Evolutionary conservation across 1,140 invertebrate genomes (phyloP).

Genomic region (Acromyrmex heyeri): DNA sequence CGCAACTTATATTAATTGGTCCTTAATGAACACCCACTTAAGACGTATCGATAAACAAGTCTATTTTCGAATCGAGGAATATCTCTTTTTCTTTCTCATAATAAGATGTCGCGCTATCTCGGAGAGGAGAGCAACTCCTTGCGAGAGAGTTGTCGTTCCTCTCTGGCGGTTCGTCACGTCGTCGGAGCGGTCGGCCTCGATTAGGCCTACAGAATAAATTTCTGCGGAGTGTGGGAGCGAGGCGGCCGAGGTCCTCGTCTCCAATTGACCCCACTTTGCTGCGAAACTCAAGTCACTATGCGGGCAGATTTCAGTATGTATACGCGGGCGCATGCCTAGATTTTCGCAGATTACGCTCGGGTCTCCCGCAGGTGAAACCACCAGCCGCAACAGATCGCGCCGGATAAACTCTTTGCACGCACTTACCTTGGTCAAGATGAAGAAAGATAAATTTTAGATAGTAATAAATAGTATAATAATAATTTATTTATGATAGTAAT

Average conservation of each 20-base stretch:
- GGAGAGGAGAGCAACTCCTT: conserved; percentile 44
- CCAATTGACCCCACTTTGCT: conserved; percentile 81
- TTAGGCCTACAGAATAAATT: conserved; percentile 77
- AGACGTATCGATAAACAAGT: conserved; percentile 24
- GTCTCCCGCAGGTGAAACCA: conserved; percentile 64
- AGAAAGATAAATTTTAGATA: conserved; percentile 20
- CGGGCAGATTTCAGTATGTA: conserved; percentile 75
- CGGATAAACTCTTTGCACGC: conserved; percentile 11
- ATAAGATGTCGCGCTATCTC: conserved; percentile 42
- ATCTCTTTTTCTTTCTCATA: background rate
- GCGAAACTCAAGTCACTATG: conserved; percentile 69
- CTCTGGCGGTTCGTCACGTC: conserved; percentile 42
- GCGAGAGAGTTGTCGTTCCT: conserved; percentile 48
- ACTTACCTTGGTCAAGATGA: background rate
- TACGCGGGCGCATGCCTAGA: conserved; percentile 70
- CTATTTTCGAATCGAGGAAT: conserved; percentile 35
- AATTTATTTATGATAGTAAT: conserved; percentile 6
- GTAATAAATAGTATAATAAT: background rate
- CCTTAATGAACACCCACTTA: conserved; percentile 34
- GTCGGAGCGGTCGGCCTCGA: conserved; percentile 74
- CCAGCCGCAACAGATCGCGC: conserved; percentile 18
- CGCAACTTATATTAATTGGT: conserved; percentile 34
- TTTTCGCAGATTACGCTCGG: conserved; percentile 73
- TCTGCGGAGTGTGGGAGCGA: conserved; percentile 80
- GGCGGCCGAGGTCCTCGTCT: conserved; percentile 74